These are phyloP conservation scores for Eutolmus rufibarbis DNA, from an alignment of 2,888 invertebrate genomes.

Conservation along the genomic window DNA sequence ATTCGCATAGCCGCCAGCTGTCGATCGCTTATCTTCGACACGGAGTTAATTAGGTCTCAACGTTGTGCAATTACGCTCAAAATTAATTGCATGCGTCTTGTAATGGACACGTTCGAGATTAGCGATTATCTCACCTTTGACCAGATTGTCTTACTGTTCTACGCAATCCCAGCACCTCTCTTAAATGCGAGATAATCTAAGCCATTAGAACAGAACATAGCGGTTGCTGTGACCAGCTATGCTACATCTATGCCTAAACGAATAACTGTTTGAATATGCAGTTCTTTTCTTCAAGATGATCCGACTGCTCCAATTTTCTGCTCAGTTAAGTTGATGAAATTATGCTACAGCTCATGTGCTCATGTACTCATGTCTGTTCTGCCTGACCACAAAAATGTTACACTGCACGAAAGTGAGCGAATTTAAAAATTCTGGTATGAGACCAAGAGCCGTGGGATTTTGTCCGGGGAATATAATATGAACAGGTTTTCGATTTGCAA, in stretches of 20 bases:
- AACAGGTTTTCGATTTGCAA: not conserved
- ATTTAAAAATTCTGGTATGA: not conserved
- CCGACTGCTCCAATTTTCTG: slow-evolving; percentile 5
- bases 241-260: not conserved
- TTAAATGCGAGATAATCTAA: not conserved
- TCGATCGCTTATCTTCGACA: not conserved
- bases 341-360: not conserved
- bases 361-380: not conserved
- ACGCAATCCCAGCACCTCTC: not conserved
- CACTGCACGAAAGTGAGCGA: not conserved
- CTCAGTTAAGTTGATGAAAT: slow-evolving; percentile 9
- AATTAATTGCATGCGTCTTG: not conserved
- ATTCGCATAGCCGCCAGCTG: not conserved
- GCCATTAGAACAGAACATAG: slow-evolving; percentile 21
- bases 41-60: not conserved
- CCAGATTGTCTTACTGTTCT: slow-evolving; percentile 1
- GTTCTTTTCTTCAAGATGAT: slow-evolving; percentile 3
- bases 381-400: not conserved
- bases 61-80: not conserved
- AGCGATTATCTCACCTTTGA: not conserved
- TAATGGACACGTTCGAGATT: not conserved
- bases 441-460: not conserved
- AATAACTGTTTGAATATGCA: not conserved
- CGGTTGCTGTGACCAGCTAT: not conserved
- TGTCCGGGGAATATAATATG: not conserved